Base-by-base conservation (phyloP, 2,888 invertebrate species). In the Erebia ligea region DNA sequence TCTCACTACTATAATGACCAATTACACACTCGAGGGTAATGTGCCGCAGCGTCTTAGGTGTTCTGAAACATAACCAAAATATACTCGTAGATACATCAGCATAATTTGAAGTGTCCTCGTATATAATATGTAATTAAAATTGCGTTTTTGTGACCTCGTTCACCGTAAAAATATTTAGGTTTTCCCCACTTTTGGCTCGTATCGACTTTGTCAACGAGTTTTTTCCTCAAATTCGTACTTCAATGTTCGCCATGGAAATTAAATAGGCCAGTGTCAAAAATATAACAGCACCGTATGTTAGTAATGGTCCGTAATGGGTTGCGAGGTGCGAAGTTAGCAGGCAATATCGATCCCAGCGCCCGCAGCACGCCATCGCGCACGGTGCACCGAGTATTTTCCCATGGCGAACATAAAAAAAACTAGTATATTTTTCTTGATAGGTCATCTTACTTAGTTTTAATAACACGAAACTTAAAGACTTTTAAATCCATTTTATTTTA, bases 311-410 rank as follows among this genome's bases (percentile, higher is more conserved):
- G 80, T 80, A 78, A 81, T 77, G 82, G 82, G 84, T 82, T 77
- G 82, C 82, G 81, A 86, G 86, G 85, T 87, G 88, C 86, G 84
- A 90, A 88, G 82, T 87, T 87, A 85, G 88, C 89, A 86, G 85
- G 86, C 84, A 83, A 85, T 91, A 92, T 92, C 89, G 92, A 92
- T 91, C 90, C 76, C 79, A 80, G 79, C 81, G 82, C 82, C 78
- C 82, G 82, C 82, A 85, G 86, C 92, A 91, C 92, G 92, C 92
- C 89, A 91, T 84, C 85, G 82, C 81, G 83, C 78, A 84, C 84
- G 87, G 84, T 90, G 90, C 90, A 89, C 86, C 86, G 82, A 73
- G 74, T 76, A 73, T 73, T 76, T 77, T 79, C 78, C 77, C 78
- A 78, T 78, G 75, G 73, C 75, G 65, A 71, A 73, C 73, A 72